Base-by-base conservation (phyloP, 2,113 vertebrate genomes). In the Thunnus maccoyii region DNA sequence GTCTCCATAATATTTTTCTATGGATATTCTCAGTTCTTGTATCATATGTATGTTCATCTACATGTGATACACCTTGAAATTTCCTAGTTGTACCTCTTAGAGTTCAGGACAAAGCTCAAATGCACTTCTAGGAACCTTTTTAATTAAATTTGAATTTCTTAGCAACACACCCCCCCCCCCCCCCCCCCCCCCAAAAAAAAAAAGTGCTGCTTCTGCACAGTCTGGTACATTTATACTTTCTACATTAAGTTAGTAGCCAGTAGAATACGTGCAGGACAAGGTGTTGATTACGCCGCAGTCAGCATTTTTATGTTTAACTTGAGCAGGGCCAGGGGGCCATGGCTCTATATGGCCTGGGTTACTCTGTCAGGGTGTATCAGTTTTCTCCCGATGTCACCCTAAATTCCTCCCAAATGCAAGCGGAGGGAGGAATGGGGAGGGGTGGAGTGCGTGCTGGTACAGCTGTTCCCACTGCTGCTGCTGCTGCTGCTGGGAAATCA, bases 271-370 rank as follows among this genome's bases (percentile, higher is more conserved):
- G 15, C 50, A 20, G 57, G 25, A 18, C 63, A 30, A 7, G 84
- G 91, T 91, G 65, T 91, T 6, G 46, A 76, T 94, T 93, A 91
- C 86, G 0, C 47, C 14, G 1, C 68, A 11, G 85, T 94, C 94
- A 95, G 94, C 94, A 79, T 93, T 93, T 88, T 85, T 54, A 41
- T 36, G 60, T 84, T 89, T 55, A 83, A 85, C 84, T 75, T 10
- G 46, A 56, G 62, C 36, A 15, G 57, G 51, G 3, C 52, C 30
- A 3, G 0, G 32, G 55, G 13, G n/a, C 25, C 51, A 60, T 85
- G 86, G 47, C 94, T 91, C 75, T 94, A 93, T 94, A 93, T 82
- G 93, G 94, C 72, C 52, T 18, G 76, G 65, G 79, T 47, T 46
- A 73, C 27, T 80, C 86, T 67, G 61, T 80, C 22, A 5, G 86